Evolutionary conservation across 2,797 vertebrate species (phyloP).

Genomic region (Protosalanx chinensis): DNA sequence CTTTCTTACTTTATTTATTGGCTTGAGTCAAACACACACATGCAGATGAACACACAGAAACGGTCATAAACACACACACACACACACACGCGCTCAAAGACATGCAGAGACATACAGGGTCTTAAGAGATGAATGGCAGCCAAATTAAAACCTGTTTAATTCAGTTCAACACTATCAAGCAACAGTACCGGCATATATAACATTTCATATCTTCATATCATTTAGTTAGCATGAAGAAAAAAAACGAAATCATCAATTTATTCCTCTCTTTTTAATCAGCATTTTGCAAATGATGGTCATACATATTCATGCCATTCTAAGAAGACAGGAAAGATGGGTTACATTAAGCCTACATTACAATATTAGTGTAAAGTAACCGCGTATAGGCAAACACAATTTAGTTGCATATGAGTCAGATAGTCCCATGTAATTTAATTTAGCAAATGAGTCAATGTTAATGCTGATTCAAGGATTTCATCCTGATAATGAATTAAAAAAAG

Average conservation of each 20-base stretch:
- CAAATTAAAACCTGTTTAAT: constrained; percentile 45
- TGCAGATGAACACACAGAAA: not conserved
- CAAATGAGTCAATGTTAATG: constrained; percentile 66
- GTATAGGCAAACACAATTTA: constrained; percentile 61
- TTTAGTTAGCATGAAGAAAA: constrained; percentile 17
- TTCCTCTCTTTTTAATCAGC: constrained; percentile 68
- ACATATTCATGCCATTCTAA: constrained; percentile 66
- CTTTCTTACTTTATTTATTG: no score
- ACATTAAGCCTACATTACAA: constrained; percentile 63
- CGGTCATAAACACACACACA: constrained; percentile 38
- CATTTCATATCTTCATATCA: constrained; percentile 9
- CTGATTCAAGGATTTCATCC: constrained; percentile 37
- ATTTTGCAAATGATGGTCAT: constrained; percentile 59
- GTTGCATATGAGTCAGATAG: constrained; percentile 65
- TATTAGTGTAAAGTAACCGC: constrained; percentile 68
- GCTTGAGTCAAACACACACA: not conserved
- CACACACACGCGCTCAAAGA: constrained; percentile 33
- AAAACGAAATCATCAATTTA: constrained; percentile 57
- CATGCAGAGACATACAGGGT: constrained; percentile 5
- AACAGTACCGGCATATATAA: constrained; percentile 28
- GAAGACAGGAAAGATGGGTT: constrained; percentile 44
- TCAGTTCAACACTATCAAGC: constrained; percentile 31
- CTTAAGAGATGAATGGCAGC: constrained; percentile 28
- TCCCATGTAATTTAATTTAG: constrained; percentile 49
- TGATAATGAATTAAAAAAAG: no score